Base-by-base conservation (phyloP, 2,797 vertebrate species). In the Hybognathus amarus region DNA sequence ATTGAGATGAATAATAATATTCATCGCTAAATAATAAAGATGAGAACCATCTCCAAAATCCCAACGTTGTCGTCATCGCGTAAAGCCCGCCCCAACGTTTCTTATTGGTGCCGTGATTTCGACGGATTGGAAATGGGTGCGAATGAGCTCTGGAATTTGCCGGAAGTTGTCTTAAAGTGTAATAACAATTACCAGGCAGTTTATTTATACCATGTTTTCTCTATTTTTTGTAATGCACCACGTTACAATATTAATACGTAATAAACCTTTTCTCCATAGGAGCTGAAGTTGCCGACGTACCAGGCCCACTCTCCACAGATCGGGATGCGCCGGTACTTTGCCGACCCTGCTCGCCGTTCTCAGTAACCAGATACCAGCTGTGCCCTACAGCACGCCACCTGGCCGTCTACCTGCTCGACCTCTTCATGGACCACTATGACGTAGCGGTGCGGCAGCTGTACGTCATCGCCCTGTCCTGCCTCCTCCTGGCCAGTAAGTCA, bases 401-500 rank as follows among this genome's bases (percentile, higher is more conserved):
- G 27, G 96, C 96, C 0, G 86, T 97, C 90, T 98, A 97, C 92
- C 91, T 98, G 90, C 92, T 98, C 88, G 97, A 98, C 92, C 92
- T 97, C 90, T 96, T 96, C 90, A 96, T 96, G 95, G 95, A 96
- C 90, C 94, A 95, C 90, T 97, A 97, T 0, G 95, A 96, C 50
- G 92, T 96, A 87, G 90, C 94, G 1, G 92, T 95, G 87, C 97
- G 95, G 88, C 96, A 98, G 86, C 96, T 98, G 42, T 95, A 97
- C 7, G 70, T 95, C 56, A 92, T 95, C 68, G 96, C 96, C 0
- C 91, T 98, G 78, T 96, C 95, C 87, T 98, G 97, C 88, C 94
- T 98, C 88, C 95, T 97, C 64, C 94, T 98, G 30, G 97, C 97
- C 85, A 97, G 97, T 98, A 95, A 94, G 97, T 94, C 24, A 36